Conservation (phyloP, 2,797 vertebrate genomes). For the Prionace glauca region DNA sequence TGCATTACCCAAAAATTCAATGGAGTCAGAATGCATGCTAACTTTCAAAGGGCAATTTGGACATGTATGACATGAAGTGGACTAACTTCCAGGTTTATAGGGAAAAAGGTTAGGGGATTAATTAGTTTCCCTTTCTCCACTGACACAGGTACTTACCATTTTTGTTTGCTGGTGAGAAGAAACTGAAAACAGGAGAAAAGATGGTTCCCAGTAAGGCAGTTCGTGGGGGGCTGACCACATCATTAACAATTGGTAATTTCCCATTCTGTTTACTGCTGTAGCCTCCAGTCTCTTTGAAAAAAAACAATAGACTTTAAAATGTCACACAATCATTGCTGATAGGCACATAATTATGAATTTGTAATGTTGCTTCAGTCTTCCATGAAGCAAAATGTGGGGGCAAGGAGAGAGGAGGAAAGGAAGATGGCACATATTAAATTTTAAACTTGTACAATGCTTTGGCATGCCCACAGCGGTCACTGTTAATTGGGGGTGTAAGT, state of each 20-base stretch:
- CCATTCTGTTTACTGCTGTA: constrained; percentile 90
- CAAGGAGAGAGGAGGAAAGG: background rate
- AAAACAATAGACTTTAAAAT: constrained; percentile 39
- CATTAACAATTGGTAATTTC: constrained; percentile 74
- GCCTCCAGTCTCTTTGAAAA: constrained; percentile 72
- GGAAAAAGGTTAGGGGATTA: background rate
- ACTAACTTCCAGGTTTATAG: background rate
- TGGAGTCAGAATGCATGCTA: background rate
- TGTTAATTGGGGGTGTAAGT: background rate
- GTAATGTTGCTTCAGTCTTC: background rate
- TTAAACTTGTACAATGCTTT: background rate
- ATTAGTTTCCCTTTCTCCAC: background rate
- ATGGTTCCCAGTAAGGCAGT: constrained; percentile 92
- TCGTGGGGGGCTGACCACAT: constrained; percentile 77
- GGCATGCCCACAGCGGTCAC: background rate
- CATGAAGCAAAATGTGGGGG: background rate
- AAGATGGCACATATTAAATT: background rate
- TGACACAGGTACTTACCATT: constrained; percentile 65
- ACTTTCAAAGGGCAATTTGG: background rate
- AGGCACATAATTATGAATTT: background rate
- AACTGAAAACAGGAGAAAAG: constrained; percentile 98
- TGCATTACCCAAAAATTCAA: background rate
- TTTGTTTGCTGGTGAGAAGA: constrained; percentile 96
- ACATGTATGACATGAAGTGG: background rate
- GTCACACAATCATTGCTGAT: background rate